These are phyloP conservation scores for Cerceris ruficornis DNA, from an alignment of 2,888 invertebrate species.

Conservation along the genomic window DNA sequence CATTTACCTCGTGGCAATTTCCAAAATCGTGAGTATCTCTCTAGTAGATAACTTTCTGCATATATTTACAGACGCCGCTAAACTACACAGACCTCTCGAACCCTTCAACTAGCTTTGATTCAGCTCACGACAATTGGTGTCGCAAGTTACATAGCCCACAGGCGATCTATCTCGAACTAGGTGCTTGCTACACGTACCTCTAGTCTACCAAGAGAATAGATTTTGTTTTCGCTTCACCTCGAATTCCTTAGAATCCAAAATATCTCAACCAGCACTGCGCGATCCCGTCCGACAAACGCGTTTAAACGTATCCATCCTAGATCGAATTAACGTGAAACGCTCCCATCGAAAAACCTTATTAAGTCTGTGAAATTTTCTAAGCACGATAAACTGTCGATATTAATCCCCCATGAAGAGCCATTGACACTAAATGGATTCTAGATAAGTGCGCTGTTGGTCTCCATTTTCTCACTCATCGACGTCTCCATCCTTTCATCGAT, in stretches of 20 bases:
- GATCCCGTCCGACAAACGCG: background rate
- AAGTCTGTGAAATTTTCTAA: too few species aligned
- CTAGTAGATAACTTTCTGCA: slow-evolving; percentile 67
- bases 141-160: slow-evolving; percentile 72
- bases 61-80: slow-evolving; percentile 71
- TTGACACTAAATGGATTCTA: too few species aligned
- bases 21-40: slow-evolving; percentile 56
- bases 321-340: background rate
- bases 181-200: slow-evolving; percentile 9
- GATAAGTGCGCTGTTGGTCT: too few species aligned
- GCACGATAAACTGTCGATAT: too few species aligned
- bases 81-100: slow-evolving; percentile 63
- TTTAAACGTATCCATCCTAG: background rate
- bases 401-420: too few species aligned
- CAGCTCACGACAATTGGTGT: slow-evolving; percentile 70
- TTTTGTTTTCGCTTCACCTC: slow-evolving; percentile 50
- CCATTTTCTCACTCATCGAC: too few species aligned
- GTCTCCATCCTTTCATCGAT: background rate
- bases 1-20: slow-evolving; percentile 61
- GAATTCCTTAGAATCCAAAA: slow-evolving; percentile 47
- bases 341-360: too few species aligned
- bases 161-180: slow-evolving; percentile 58
- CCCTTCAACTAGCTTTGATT: slow-evolving; percentile 70
- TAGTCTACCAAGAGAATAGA: slow-evolving; percentile 4
- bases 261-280: background rate